Evolutionary conservation across 2,888 invertebrate species (phyloP).

Genomic region (Melanchra persicariae): DNA sequence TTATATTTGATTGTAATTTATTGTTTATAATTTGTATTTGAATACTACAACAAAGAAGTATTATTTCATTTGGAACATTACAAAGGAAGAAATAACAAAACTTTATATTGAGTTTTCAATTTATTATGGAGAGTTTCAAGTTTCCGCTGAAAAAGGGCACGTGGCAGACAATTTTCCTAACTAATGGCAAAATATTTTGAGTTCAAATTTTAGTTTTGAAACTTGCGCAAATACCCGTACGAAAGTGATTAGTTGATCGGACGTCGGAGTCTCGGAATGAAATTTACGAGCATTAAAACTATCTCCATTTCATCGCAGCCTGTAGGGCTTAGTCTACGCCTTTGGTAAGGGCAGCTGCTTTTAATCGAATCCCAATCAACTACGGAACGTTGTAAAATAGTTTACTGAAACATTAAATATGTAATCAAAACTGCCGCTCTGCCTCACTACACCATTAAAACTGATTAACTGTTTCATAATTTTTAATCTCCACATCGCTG

Average conservation of each 20-base stretch:
- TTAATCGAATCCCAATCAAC: slow-evolving; percentile 89
- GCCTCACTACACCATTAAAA: slow-evolving; percentile 78
- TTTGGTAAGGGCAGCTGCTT: slow-evolving; percentile 82
- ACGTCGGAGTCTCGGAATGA: slow-evolving; percentile 81
- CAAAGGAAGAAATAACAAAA: slow-evolving; percentile 1
- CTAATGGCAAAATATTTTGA: slow-evolving; percentile 55
- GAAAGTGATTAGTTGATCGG: slow-evolving; percentile 86
- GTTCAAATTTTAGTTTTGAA: slow-evolving; percentile 76
- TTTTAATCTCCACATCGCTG: slow-evolving; percentile 74
- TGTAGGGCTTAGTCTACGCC: slow-evolving; percentile 80
- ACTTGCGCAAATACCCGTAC: slow-evolving; percentile 80
- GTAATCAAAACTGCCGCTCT: slow-evolving; percentile 81
- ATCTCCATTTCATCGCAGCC: slow-evolving; percentile 86
- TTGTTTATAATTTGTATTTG: slow-evolving; percentile 11
- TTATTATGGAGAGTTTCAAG: neutral
- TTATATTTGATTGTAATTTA: slow-evolving; percentile 37
- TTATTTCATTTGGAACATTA: neutral
- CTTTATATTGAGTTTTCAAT: neutral
- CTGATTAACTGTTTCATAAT: slow-evolving; percentile 81
- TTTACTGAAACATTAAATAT: slow-evolving; percentile 86
- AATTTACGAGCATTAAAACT: slow-evolving; percentile 90
- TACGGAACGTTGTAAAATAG: slow-evolving; percentile 83
- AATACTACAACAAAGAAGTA: neutral
- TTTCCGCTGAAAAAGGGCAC: slow-evolving; percentile 15
- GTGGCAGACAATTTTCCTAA: slow-evolving; percentile 10